Conservation (phyloP, 2,888 invertebrate species). For the Schizaphis graminum region DNA sequence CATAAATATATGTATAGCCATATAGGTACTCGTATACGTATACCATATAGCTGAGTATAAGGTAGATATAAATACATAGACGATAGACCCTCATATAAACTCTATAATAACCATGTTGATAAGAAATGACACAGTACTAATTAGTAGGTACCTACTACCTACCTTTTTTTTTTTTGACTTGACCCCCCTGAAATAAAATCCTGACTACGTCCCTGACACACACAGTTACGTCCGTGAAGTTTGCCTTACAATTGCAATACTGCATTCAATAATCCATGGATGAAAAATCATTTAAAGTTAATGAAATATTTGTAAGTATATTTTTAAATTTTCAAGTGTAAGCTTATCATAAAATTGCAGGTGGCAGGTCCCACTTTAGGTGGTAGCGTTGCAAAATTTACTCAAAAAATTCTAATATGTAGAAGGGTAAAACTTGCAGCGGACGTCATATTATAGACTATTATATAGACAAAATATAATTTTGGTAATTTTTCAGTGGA, state of each 20-base stretch:
- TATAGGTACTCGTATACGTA: too few species aligned
- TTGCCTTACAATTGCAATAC: background rate
- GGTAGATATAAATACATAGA: too few species aligned
- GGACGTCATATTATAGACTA: background rate
- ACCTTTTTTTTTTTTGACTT: too few species aligned
- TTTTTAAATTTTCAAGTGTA: background rate
- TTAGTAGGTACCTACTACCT: too few species aligned
- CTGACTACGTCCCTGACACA: too few species aligned
- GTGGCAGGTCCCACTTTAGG: background rate
- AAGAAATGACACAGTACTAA: too few species aligned
- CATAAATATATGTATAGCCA: too few species aligned
- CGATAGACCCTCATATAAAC: too few species aligned
- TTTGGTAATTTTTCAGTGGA: background rate
- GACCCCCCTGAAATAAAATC: too few species aligned
- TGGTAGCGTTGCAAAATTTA: background rate
- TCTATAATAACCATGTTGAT: too few species aligned
- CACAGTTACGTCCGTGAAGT: background rate
- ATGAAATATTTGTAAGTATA: background rate
- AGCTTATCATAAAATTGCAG: background rate
- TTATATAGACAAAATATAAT: background rate
- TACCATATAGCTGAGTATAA: too few species aligned
- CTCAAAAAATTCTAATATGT: background rate
- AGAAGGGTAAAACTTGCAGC: background rate
- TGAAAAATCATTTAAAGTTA: background rate
- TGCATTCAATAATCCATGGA: background rate